phyloP scores from a whole-genome alignment of 2,797 vertebrate genomes.

The Pangasius mekongensis region DNA sequence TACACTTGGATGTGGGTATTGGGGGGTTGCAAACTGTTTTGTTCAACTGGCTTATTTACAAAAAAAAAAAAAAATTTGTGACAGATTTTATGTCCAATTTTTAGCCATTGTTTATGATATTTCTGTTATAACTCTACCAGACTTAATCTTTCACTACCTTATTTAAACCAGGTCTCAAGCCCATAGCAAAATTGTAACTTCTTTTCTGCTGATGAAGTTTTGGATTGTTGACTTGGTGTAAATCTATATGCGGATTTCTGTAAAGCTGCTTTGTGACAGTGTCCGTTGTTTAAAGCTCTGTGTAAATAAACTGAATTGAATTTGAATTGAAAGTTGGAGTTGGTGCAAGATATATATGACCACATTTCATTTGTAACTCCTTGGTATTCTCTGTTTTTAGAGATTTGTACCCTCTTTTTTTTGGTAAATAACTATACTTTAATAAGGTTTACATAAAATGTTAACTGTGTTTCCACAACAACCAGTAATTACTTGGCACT shows the following conservation, averaged over 20 bases:
- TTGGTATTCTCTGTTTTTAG: neutral
- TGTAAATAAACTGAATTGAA: neutral
- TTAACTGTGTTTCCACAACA: slow-evolving; percentile 6
- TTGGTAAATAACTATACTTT: neutral
- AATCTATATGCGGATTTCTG: neutral
- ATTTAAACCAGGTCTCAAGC: neutral
- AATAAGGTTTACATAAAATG: slow-evolving; percentile 18
- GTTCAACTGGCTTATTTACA: neutral
- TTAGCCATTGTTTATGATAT: neutral
- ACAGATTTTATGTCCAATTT: neutral
- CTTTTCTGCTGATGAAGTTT: neutral
- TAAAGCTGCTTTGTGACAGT: neutral
- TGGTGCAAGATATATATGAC: neutral
- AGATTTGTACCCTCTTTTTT: neutral
- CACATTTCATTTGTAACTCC: neutral
- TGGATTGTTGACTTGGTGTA: neutral
- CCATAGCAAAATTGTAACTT: neutral
- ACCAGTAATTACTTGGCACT: slow-evolving; percentile 22
- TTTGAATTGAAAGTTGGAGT: neutral
- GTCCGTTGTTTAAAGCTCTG: neutral
- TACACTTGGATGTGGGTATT: neutral
- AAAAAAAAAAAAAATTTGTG: neutral
- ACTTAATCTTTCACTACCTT: neutral
- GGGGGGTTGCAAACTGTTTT: neutral
- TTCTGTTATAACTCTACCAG: neutral